Base-by-base conservation (phyloP, 2,113 vertebrate genomes). In the Procapra przewalskii region DNA sequence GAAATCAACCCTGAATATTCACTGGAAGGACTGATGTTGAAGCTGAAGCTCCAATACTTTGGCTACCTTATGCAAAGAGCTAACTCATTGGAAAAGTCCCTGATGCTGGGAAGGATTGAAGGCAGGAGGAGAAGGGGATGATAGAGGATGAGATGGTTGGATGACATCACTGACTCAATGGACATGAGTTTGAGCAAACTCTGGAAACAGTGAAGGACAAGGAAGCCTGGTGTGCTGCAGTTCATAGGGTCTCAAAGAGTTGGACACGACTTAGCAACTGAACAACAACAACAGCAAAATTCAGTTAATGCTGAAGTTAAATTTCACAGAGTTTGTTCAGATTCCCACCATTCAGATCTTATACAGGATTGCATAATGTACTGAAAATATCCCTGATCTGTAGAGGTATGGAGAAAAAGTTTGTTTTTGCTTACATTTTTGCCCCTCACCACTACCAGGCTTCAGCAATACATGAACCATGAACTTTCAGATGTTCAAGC, bases 221-320 rank as follows among this genome's bases (percentile, higher is more conserved):
- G 71, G 21, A 43, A 14, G 40, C 23, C 71, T 77, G 36, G 23
- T 27, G 40, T 43, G 12, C 71, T 77, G 23, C 40, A 77, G 36
- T 43, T 43, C 40, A 77, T 43, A 6, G 23, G 12, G 71, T 77
- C 12, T 0, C 36, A 77, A 43, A 77, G 40, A 43, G 23, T 43
- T 27, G 40, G 40, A 43, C 40, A 77, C 1, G 1, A 43, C 23
- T 77, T 43, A 77, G 71, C 21, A 43, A 75, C 23, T 77, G 40
- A 40, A 75, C 36, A 75, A 40, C 5, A 75, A 40, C 21, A 71
- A 75, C 36, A 43, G 43, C 71, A 75, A 60, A 97, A 95, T 94
- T 96, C 48, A 67, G 33, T 55, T 92, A 88, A 92, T 43, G 7
- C n/a, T 92, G 75, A 96, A 94, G 59, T 25, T 82, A 95, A 91